Base-by-base conservation (phyloP, 2,888 invertebrate genomes). In the Orthosia cruda region DNA sequence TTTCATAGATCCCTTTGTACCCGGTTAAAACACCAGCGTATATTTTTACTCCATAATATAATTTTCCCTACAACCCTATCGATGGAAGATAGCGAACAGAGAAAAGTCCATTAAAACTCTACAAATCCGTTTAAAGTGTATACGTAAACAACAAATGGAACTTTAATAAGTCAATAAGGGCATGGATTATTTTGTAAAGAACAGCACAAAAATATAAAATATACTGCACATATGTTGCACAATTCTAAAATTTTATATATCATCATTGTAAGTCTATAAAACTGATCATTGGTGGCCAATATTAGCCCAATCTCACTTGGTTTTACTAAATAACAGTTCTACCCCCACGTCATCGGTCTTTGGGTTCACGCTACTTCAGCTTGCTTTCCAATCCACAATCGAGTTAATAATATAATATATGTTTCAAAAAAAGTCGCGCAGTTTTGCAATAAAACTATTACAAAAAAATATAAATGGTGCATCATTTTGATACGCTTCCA, bases 1-100 rank as follows among this genome's bases (percentile, higher is more conserved):
- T 40, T 26, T 20, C 16, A 69, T 57, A 40, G 13, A 65, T 40
- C 74, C 61, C 59, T 79, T 81, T 71, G 80, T 69, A 45, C 40
- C n/a, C 61, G 20, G 23, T 69, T 63, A 61, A 55, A 74, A 45
- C 59, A 45, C 9, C 57, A 64, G 16, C 45, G 59, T 67, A 54
- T 68, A 68, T 75, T 79, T 79, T 72, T 67, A 65, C 64, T 61
- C 61, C 32, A 47, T 81, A 80, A 86, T 74, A 88, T 88, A 91
- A 92, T 93, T 88, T 87, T 52, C 18, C 54, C 72, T 49, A 69
- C 69, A 79, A 84, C 71, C 67, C 77, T 66, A 80, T 81, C 75
- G 54, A 67, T 64, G 61, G 32, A 55, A 71, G 72, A 73, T 74
- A 71, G 65, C 40, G 50, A 71, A 78, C 68, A 63, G 66, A 84